Conservation (phyloP, 2,113 vertebrate species). For the Sebastes fasciatus region DNA sequence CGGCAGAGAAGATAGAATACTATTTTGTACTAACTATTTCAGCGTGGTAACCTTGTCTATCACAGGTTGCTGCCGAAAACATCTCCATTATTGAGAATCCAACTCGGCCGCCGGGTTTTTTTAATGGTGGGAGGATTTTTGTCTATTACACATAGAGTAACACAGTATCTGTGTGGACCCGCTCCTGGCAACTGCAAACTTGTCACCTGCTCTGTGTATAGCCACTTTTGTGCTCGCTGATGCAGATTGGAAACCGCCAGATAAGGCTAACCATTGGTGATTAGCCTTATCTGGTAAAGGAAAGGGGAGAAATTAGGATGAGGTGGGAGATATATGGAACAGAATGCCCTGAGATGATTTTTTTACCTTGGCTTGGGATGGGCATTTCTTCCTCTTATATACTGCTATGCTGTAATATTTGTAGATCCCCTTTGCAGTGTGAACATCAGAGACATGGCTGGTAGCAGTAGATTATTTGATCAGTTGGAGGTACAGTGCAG, state of each 20-base stretch:
- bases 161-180: not conserved
- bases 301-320: not conserved
- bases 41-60: conserved; percentile 4
- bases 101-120: not conserved
- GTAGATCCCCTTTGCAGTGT: not conserved
- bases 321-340: not conserved
- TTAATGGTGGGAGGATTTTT: conserved; percentile 3
- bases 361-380: not conserved
- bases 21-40: conserved; percentile 6
- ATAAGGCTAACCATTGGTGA: conserved; percentile 6
- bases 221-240: conserved; percentile 32
- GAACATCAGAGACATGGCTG: not conserved
- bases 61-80: not conserved
- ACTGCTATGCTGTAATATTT: not conserved
- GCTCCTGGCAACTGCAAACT: conserved; percentile 18
- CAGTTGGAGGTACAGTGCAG: not conserved
- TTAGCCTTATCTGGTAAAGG: conserved; percentile 22
- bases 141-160: not conserved
- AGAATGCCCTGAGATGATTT: not conserved
- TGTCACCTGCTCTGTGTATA: conserved; percentile 13
- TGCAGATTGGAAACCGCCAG: conserved; percentile 12
- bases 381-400: not conserved
- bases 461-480: conserved; percentile 5
- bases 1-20: conserved; percentile 5
- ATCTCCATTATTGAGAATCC: conserved; percentile 1